Percentiles rank a stretch among this genome's conserved stretches.
Conservation (phyloP, 1,140 invertebrate species). For the Aphelenchoides besseyi region DNA sequence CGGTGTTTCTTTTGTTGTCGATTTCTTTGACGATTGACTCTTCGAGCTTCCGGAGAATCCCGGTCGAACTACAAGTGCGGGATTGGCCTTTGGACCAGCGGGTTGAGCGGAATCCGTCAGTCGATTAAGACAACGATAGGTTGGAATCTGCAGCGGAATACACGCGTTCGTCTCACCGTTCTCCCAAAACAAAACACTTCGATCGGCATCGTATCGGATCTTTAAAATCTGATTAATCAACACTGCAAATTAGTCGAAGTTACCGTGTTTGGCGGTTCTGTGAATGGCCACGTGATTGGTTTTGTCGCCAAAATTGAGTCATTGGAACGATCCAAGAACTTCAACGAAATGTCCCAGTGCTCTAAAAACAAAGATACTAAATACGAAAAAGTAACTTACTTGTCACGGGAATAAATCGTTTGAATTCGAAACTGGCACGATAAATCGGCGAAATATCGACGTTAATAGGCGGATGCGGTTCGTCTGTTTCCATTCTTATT, state of each 20-base stretch:
- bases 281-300: neutral
- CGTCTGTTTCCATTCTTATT: no score
- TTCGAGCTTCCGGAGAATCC: neutral
- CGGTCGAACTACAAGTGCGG: neutral
- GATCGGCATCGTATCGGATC: constrained; percentile 2
- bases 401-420: neutral
- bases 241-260: neutral
- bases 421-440: constrained; percentile 8
- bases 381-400: constrained; percentile 16
- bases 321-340: neutral
- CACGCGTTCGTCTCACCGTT: neutral
- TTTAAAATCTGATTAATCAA: constrained; percentile 11
- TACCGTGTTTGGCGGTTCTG: constrained; percentile 14
- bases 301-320: neutral
- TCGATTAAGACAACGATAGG: neutral
- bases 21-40: neutral
- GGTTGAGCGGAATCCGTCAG: neutral
- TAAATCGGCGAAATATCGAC: neutral
- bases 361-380: constrained; percentile 11
- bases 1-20: neutral
- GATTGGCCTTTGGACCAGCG: neutral
- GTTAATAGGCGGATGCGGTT: neutral
- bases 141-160: constrained; percentile 3
- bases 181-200: constrained; percentile 9
- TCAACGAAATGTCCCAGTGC: constrained; percentile 6